These are phyloP conservation scores for Melanostoma mellinum DNA, from an alignment of 2,888 invertebrate genomes.

Conservation along the genomic window DNA sequence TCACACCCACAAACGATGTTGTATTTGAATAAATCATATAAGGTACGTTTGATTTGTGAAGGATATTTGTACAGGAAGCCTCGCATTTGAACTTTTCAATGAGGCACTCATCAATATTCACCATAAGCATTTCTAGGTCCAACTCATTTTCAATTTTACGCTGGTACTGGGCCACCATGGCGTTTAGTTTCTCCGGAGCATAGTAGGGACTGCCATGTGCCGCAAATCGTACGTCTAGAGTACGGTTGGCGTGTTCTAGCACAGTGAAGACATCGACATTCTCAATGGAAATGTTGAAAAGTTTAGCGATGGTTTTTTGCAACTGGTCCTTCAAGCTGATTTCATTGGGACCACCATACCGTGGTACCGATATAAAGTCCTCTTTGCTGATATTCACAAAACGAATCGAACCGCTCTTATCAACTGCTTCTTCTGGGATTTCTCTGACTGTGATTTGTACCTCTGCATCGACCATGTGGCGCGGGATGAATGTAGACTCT, in stretches of 20 bases:
- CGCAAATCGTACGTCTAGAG: slow-evolving; percentile 93
- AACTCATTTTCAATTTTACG: slow-evolving; percentile 88
- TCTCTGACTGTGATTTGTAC: slow-evolving; percentile 94
- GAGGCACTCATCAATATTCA: slow-evolving; percentile 95
- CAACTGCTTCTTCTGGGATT: slow-evolving; percentile 95
- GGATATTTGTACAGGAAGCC: slow-evolving; percentile 91
- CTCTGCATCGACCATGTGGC: slow-evolving; percentile 90
- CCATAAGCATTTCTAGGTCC: slow-evolving; percentile 90
- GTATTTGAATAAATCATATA: slow-evolving; percentile 95
- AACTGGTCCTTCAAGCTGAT: slow-evolving; percentile 81
- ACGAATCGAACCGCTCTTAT: slow-evolving; percentile 95
- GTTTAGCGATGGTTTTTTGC: slow-evolving; percentile 85
- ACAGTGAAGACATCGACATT: slow-evolving; percentile 98
- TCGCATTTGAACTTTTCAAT: slow-evolving; percentile 88
- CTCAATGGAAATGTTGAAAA: slow-evolving; percentile 89
- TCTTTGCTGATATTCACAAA: slow-evolving; percentile 91
- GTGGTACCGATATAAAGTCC: slow-evolving; percentile 88
- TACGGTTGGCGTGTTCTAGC: slow-evolving; percentile 85
- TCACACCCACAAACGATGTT: slow-evolving; percentile 96
- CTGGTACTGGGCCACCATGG: slow-evolving; percentile 89
- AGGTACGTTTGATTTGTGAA: slow-evolving; percentile 89
- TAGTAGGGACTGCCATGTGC: slow-evolving; percentile 98
- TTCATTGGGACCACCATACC: slow-evolving; percentile 77
- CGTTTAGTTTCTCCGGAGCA: slow-evolving; percentile 92
- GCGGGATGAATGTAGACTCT: slow-evolving; percentile 84